Evolutionary conservation across 2,113 vertebrate genomes (phyloP).

Genomic region (Ia io): DNA sequence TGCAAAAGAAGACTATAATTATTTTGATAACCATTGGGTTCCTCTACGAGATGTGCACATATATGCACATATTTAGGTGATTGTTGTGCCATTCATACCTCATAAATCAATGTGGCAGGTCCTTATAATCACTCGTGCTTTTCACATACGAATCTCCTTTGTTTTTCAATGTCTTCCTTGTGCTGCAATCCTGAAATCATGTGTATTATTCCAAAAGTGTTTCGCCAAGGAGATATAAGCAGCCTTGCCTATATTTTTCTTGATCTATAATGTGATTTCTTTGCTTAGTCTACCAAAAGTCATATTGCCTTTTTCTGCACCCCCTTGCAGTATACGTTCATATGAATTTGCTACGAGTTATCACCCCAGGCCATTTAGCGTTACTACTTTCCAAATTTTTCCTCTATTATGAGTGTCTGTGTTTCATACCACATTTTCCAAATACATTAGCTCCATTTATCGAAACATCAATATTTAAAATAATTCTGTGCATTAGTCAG

Average conservation of each 20-base stretch:
- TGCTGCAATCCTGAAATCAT: background rate
- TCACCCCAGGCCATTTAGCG: background rate
- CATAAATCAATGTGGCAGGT: slow-evolving; percentile 60
- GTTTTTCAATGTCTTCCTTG: background rate
- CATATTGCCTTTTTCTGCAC: background rate
- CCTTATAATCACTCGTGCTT: background rate
- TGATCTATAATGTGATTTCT: slow-evolving; percentile 14
- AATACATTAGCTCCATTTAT: background rate
- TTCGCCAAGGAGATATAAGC: slow-evolving; percentile 5
- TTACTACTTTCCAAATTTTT: background rate
- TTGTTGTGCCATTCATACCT: background rate
- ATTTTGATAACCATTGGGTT: background rate
- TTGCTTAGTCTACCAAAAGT: slow-evolving; percentile 17
- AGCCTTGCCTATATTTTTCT: slow-evolving; percentile 12
- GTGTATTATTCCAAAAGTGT: slow-evolving; percentile 17
- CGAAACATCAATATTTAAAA: slow-evolving; percentile 28
- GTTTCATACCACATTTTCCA: slow-evolving; percentile 7
- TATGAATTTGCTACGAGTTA: background rate
- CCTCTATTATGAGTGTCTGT: background rate
- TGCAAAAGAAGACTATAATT: background rate
- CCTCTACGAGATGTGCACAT: background rate
- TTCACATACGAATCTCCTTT: background rate
- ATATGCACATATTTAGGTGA: background rate
- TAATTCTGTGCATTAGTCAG: background rate
- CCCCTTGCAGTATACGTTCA: background rate